Percentiles rank a stretch among this genome's conserved stretches.
Conservation (phyloP, 2,888 invertebrate species). For the Stenotaenia linearis region DNA sequence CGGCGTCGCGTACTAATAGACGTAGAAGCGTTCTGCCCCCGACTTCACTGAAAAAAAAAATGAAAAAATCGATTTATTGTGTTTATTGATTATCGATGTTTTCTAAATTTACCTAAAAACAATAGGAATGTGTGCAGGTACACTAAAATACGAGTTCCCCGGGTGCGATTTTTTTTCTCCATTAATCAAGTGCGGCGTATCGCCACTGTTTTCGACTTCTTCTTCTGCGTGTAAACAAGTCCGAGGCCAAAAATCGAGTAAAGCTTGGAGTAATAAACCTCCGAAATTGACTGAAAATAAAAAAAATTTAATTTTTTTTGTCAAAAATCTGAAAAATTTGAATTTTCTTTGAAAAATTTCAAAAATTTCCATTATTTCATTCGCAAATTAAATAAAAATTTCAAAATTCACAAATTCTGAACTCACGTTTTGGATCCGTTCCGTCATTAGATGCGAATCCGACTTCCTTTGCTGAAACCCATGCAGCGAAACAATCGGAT, state of each 20-base stretch:
- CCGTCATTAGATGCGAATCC: constrained; percentile 67
- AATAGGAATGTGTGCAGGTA: constrained; percentile 92
- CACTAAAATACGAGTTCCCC: constrained; percentile 68
- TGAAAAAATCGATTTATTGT: neutral
- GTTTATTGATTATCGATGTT: neutral
- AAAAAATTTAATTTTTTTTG: too few species aligned
- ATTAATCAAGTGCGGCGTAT: neutral
- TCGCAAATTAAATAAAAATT: neutral
- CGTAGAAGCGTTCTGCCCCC: constrained; percentile 92
- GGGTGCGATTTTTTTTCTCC: constrained; percentile 37
- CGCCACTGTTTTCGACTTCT: constrained; percentile 59
- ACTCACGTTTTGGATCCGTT: constrained; percentile 66
- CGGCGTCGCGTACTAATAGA: constrained; percentile 79
- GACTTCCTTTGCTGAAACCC: constrained; percentile 95
- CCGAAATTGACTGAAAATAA: constrained; percentile 78
- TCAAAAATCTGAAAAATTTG: too few species aligned
- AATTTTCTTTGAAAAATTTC: too few species aligned
- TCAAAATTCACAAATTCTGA: constrained; percentile 3
- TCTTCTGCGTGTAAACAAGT: constrained; percentile 55
- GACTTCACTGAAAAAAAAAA: constrained; percentile 65
- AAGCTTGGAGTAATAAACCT: constrained; percentile 81
- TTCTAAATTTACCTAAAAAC: constrained; percentile 69
- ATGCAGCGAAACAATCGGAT: constrained; percentile 94
- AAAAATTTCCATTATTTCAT: neutral
- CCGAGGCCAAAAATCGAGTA: constrained; percentile 90